Base-by-base conservation (phyloP, 1,140 invertebrate genomes). In the Apis dorsata region DNA sequence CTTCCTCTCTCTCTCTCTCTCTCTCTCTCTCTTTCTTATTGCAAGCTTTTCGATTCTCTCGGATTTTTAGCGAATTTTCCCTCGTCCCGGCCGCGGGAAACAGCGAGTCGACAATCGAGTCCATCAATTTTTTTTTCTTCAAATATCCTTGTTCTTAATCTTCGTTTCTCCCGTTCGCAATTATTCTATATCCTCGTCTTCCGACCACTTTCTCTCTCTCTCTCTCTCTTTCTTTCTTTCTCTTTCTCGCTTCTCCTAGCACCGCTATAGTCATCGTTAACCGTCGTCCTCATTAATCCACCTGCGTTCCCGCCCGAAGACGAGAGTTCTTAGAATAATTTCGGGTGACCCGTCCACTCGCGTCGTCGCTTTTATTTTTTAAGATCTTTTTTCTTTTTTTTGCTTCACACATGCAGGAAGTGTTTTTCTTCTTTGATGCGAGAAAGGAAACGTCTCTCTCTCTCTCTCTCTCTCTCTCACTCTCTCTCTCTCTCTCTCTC, bases 331-430 rank as follows among this genome's bases (percentile, higher is more conserved):
- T 78, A 77, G 81, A 87, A 79, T 87, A 84, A 87, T 88, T 81
- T 84, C 87, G 88, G 88, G 88, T 91, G 91, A 92, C 92, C 91
- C 92, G 88, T 92, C 90, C 92, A 89, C 91, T 92, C 91, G 90
- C 85, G 85, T 92, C 86, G 85, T 89, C 62, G 76, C 86, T 86
- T 80, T 44, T 7, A 44, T 44, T 7, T 7, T 7, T 44, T 44
- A 44, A 44, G 34, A 44, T 44, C 34, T 34, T 34, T 34, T 44
- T 44, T 24, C 24, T 44, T 7, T 44, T 44, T 44, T 7, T 44
- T 60, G 60, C 75, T 79, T 69, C 75, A 80, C 85, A 90, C 87
- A 91, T 93, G 91, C 91, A 92, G 91, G 92, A 92, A 91, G 87
- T 92, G 92, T 92, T 92, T 92, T 92, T 93, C 91, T 91, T 86